phyloP scores from a whole-genome alignment of 2,113 vertebrate genomes.

The Ceuthmochares aereus region DNA sequence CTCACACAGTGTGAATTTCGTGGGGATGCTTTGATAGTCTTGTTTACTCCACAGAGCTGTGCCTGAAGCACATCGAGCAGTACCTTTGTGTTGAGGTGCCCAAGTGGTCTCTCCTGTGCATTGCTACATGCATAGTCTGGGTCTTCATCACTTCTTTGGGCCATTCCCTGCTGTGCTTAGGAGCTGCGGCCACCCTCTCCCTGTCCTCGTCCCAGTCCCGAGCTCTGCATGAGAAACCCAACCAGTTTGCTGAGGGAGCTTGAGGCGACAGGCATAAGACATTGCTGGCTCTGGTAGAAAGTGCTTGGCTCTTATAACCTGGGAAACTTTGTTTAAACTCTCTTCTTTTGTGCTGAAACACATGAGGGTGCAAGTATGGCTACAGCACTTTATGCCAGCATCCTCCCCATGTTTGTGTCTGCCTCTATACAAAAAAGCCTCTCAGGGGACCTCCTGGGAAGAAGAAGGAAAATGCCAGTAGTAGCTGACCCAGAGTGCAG shows the following conservation, averaged over 20 bases:
- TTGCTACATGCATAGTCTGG: fast-evolving
- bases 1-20: neutral
- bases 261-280: neutral
- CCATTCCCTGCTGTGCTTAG: neutral
- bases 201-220: neutral
- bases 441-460: neutral
- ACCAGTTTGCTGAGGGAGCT: neutral
- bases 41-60: fast-evolving
- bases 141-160: fast-evolving
- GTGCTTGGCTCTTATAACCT: fast-evolving
- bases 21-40: neutral
- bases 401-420: neutral
- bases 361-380: fast-evolving
- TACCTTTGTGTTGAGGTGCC: neutral
- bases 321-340: neutral
- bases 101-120: neutral
- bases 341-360: neutral
- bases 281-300: neutral
- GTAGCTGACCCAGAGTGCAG: neutral
- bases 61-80: neutral
- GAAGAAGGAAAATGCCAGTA: neutral
- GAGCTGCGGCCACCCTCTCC: neutral
- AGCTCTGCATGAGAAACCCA: neutral
- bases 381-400: neutral
- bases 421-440: neutral